Evolutionary conservation across 2,113 vertebrate species (phyloP).

Genomic region (Ailurus styani): DNA sequence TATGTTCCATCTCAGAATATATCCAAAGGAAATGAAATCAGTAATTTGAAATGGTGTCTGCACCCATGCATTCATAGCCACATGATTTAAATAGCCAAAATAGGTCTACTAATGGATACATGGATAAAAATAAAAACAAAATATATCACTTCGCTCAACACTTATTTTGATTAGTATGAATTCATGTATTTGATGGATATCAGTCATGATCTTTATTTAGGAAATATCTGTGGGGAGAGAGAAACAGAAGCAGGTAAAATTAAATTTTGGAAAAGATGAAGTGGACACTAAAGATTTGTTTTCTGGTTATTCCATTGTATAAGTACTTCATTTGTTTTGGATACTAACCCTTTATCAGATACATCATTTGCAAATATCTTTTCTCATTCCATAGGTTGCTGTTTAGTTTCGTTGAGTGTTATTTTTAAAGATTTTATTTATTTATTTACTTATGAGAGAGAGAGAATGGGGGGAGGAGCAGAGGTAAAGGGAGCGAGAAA

Average conservation of each 20-base stretch:
- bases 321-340: not conserved
- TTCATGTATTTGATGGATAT: not conserved
- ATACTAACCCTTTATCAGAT: not conserved
- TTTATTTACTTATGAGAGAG: too few species aligned
- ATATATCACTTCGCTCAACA: not conserved
- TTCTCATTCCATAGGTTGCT: not conserved
- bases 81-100: not conserved
- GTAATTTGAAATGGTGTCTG: not conserved
- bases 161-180: not conserved
- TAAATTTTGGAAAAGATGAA: not conserved
- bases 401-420: not conserved
- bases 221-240: not conserved
- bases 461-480: too few species aligned
- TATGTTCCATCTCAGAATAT: not conserved
- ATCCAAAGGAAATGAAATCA: not conserved
- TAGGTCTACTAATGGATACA: not conserved
- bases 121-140: not conserved
- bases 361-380: not conserved
- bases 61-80: not conserved
- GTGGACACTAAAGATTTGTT: too few species aligned
- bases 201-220: not conserved
- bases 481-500: too few species aligned
- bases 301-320: not conserved
- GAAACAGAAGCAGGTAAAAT: not conserved
- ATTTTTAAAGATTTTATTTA: too few species aligned